Conservation (phyloP, 2,113 vertebrate genomes). For the Cettia cetti region DNA sequence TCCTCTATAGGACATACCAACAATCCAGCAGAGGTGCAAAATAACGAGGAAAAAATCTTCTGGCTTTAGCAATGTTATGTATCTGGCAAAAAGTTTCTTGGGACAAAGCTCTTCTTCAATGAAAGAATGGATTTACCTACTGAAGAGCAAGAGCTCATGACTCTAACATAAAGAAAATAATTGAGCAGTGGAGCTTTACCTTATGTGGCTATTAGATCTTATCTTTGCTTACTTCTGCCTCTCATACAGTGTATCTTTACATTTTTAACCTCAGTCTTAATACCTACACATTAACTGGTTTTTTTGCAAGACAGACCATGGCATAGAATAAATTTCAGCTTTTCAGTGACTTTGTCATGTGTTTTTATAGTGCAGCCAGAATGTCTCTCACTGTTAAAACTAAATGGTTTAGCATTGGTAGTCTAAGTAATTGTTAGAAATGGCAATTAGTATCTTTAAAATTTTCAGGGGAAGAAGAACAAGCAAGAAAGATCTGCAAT, state of each 20-base stretch:
- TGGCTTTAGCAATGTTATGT: not conserved
- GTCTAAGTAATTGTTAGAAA: not conserved
- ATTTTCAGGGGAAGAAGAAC: not conserved
- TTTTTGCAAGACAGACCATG: not conserved
- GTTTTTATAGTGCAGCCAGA: not conserved
- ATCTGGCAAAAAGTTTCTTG: not conserved
- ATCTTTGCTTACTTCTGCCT: not conserved
- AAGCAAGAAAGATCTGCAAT: not conserved
- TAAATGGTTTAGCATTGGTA: not conserved
- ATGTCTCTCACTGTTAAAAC: not conserved
- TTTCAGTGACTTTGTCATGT: fast-evolving
- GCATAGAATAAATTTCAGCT: not conserved
- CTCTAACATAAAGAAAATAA: not conserved
- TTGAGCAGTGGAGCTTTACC: not conserved
- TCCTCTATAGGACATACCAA: not conserved
- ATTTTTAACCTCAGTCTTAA: not conserved
- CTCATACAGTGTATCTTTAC: not conserved
- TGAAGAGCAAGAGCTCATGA: not conserved
- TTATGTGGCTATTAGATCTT: not conserved
- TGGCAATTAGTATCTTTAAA: not conserved
- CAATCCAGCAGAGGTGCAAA: not conserved
- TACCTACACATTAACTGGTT: not conserved
- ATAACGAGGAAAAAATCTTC: not conserved
- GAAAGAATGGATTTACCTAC: not conserved
- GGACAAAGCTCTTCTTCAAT: not conserved